phyloP scores from a whole-genome alignment of 2,888 invertebrate genomes.

The Pimpla rufipes region DNA sequence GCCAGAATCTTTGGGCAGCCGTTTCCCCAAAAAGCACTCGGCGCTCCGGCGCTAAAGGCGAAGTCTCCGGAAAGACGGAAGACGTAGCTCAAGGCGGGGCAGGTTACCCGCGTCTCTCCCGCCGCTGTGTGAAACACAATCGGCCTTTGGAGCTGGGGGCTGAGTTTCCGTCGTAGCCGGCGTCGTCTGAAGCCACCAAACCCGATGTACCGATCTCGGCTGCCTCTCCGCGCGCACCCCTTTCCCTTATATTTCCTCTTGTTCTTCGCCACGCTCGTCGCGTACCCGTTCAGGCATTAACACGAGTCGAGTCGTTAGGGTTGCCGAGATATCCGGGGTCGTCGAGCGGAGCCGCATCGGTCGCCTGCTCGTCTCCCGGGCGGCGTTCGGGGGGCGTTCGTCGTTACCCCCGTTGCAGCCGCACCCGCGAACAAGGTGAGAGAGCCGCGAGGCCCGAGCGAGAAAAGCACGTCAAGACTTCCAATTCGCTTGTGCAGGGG shows the following conservation, averaged over 20 bases:
- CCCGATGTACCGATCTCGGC: slow-evolving; percentile 66
- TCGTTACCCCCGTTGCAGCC: no score
- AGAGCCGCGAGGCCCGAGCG: slow-evolving; percentile 45
- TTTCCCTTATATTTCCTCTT: slow-evolving; percentile 38
- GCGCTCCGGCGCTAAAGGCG: slow-evolving; percentile 31
- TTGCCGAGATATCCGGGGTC: slow-evolving; percentile 47
- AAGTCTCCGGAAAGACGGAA: slow-evolving; percentile 27
- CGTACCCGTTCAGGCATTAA: slow-evolving; percentile 70
- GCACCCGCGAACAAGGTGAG: slow-evolving; percentile 25
- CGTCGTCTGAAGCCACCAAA: slow-evolving; percentile 52
- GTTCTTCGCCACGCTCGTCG: slow-evolving; percentile 53
- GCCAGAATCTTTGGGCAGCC: slow-evolving; percentile 53
- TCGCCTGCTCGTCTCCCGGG: slow-evolving; percentile 31
- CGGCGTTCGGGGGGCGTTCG: no score
- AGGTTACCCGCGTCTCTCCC: slow-evolving; percentile 55
- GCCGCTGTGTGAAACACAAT: slow-evolving; percentile 55
- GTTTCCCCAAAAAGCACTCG: slow-evolving; percentile 51
- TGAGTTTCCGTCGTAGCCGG: slow-evolving; percentile 57
- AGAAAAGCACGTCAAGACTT: slow-evolving; percentile 54
- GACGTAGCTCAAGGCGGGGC: slow-evolving; percentile 39
- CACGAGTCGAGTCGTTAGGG: slow-evolving; percentile 68
- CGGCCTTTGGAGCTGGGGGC: slow-evolving; percentile 12
- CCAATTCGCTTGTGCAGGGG: slow-evolving; percentile 15
- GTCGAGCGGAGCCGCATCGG: slow-evolving; percentile 37
- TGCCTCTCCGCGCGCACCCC: slow-evolving; percentile 62